Evolutionary conservation across 2,888 invertebrate species (phyloP).

Genomic region (Dryomyza anilis): DNA sequence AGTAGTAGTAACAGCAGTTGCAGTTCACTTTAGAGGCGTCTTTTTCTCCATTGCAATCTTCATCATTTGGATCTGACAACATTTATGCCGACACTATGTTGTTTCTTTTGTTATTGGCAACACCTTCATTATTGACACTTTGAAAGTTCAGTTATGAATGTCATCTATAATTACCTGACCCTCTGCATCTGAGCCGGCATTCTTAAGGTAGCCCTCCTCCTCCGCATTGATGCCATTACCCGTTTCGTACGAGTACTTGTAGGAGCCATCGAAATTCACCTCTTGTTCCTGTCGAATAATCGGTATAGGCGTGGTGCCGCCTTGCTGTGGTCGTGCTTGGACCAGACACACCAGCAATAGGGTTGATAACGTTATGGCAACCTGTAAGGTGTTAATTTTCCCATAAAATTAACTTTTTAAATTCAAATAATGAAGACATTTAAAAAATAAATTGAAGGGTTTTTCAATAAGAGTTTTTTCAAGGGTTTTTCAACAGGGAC

Average conservation of each 20-base stretch:
- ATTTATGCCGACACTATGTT: neutral
- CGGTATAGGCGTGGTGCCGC: constrained; percentile 68
- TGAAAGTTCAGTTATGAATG: too few species aligned
- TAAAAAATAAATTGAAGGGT: too few species aligned
- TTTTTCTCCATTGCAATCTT: too few species aligned
- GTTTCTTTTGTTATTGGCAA: neutral
- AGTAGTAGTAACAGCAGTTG: too few species aligned
- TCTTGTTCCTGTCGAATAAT: constrained; percentile 72
- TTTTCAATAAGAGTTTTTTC: too few species aligned
- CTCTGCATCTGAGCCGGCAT: constrained; percentile 64
- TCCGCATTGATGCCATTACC: constrained; percentile 67
- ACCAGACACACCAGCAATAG: constrained; percentile 36
- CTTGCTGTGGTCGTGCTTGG: constrained; percentile 50
- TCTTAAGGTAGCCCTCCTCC: constrained; percentile 67
- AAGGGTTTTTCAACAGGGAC: too few species aligned
- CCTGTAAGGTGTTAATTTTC: too few species aligned
- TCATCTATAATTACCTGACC: constrained; percentile 61
- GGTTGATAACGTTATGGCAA: constrained; percentile 30
- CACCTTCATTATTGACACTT: neutral
- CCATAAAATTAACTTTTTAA: too few species aligned
- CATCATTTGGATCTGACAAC: neutral
- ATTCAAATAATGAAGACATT: too few species aligned
- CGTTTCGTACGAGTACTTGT: constrained; percentile 64
- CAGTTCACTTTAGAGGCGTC: too few species aligned
- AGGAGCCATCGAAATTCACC: constrained; percentile 72